Base-by-base conservation (phyloP, 2,113 vertebrate genomes). In the Dissostichus mawsoni region DNA sequence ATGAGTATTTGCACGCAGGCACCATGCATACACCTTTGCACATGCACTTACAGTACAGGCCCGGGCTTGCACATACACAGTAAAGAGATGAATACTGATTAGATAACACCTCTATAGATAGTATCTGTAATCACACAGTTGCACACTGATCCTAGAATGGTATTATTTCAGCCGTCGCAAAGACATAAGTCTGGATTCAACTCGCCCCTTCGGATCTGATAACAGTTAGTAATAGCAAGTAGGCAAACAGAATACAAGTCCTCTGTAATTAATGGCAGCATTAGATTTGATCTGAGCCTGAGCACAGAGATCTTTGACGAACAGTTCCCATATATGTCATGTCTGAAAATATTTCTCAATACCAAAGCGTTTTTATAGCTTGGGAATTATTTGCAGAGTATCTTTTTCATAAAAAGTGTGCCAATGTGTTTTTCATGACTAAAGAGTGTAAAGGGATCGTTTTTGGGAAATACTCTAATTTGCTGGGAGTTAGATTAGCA, bases 221-320 rank as follows among this genome's bases (percentile, higher is more conserved):
- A 89, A 80, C 79, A 85, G 69, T 85, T 62, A 83, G 85, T 79
- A 85, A 71, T 62, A 81, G 87, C 80, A 86, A 85, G 87, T 64
- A 82, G 82, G 68, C 78, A 84, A 89, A 89, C 80, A 84, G n/a
- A 79, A 65, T 83, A 65, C 74, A 90, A 88, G 83, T 76, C 89
- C 63, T 66, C 76, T 65, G 82, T 92, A 92, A 92, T 92, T 91
- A 89, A 91, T 89, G 85, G 84, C 74, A 64, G 87, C 61, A 85
- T 84, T 73, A 81, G 73, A 87, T 23, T 74, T 79, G 85, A 86
- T 91, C 82, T 76, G 67, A 74, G 80, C 64, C 74, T 73, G 82
- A 88, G 75, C 52, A 18, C 47, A 51, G 69, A 87, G 83, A 85
- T 84, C 78, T 80, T 59, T 74, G 70, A 88, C 20, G 20, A 77